Evolutionary conservation across 30 jellyfish, hydroid and myxozoan genomes (phyloP).

Genomic region (Haliclystus octoradiatus): DNA sequence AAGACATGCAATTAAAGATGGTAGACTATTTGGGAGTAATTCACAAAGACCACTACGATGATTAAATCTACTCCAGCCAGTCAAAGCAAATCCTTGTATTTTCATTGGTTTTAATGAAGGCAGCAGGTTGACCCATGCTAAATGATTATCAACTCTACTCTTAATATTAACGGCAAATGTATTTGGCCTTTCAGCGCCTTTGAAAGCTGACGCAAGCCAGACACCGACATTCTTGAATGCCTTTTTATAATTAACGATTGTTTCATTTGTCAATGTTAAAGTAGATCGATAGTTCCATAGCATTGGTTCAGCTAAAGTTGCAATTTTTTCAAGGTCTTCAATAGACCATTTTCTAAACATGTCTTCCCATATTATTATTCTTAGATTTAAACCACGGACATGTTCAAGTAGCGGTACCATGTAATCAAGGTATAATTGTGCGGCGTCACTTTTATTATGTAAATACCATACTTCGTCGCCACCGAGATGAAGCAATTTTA

Average conservation of each 20-base stretch:
- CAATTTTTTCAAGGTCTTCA: conserved; percentile 25
- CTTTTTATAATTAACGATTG: conserved; percentile 39
- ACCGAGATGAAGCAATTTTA: conserved; percentile 80
- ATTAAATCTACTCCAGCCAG: conserved; percentile 93
- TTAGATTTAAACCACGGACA: conserved; percentile 19
- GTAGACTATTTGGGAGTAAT: conserved; percentile 73
- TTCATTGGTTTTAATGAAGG: conserved; percentile 19
- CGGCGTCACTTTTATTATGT: conserved; percentile 2
- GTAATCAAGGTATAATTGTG: conserved; percentile 48
- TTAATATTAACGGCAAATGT: conserved; percentile 51
- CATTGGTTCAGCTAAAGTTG: conserved; percentile 60
- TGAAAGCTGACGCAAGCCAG: conserved; percentile 83
- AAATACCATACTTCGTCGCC: conserved; percentile 95
- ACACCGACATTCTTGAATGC: conserved; percentile 48
- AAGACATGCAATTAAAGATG: conserved; percentile 63
- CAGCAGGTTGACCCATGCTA: conserved; percentile 76
- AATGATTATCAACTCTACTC: conserved; percentile 50
- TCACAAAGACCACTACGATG: conserved; percentile 85
- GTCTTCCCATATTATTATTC: conserved; percentile 87
- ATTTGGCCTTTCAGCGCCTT: conserved; percentile 77
- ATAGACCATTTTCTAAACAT: conserved; percentile 80
- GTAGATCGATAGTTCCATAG: conserved; percentile 82
- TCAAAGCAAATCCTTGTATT: conserved; percentile 55
- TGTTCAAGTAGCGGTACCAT: conserved; percentile 55
- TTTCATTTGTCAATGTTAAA: no score